Evolutionary conservation across 2,797 vertebrate species (phyloP).

Genomic region (Anguilla pacifica): DNA sequence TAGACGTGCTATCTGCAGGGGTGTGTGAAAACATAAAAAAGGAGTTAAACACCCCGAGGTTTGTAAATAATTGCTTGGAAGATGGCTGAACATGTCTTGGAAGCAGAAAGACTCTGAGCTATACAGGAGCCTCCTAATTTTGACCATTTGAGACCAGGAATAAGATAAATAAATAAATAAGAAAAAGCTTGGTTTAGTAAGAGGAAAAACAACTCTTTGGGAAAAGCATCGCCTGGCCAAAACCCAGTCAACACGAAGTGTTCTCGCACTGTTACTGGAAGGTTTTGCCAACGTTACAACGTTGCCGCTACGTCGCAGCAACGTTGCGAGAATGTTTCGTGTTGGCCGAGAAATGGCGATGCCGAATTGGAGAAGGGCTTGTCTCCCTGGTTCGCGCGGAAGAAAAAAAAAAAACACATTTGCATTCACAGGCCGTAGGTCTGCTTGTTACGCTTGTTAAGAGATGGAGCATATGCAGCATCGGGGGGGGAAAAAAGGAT

Average conservation of each 20-base stretch:
- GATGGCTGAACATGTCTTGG: background rate
- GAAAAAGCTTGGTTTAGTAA: background rate
- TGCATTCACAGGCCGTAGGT: background rate
- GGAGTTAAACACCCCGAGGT: background rate
- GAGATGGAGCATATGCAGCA: background rate
- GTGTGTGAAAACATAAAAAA: background rate
- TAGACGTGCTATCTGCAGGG: background rate
- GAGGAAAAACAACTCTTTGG: background rate
- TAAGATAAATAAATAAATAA: background rate
- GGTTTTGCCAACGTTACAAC: background rate
- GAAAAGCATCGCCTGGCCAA: background rate
- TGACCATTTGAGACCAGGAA: background rate
- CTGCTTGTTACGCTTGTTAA: background rate
- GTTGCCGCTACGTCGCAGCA: background rate
- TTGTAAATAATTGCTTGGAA: background rate
- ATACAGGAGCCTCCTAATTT: background rate
- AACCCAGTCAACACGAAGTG: background rate
- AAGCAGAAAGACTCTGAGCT: too few species aligned
- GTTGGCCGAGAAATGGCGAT: background rate
- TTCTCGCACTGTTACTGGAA: background rate
- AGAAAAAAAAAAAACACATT: background rate
- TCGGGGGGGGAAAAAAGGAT: background rate
- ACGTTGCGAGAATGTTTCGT: background rate
- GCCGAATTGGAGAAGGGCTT: background rate
- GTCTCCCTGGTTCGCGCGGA: background rate